Evolutionary conservation across 2,113 vertebrate genomes (phyloP).

Genomic region (Eulemur rufifrons): DNA sequence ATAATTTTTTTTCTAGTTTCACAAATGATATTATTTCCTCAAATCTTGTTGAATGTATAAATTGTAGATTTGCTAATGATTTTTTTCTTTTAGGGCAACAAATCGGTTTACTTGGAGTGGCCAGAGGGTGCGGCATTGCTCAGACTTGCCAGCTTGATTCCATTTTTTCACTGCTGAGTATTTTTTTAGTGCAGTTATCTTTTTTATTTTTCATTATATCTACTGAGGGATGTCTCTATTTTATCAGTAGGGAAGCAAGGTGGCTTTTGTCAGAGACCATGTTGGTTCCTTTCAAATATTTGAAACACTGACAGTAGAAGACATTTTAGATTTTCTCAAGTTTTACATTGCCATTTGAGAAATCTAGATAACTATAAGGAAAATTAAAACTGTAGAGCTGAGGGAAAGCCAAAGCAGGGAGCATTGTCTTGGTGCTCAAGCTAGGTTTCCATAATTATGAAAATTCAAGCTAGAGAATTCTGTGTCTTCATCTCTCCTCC

Average conservation of each 20-base stretch:
- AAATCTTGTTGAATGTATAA: background rate
- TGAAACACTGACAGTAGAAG: background rate
- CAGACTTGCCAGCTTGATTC: background rate
- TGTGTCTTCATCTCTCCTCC: background rate
- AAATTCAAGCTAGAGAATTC: background rate
- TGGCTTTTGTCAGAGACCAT: background rate
- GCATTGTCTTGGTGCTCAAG: background rate
- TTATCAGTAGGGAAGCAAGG: background rate
- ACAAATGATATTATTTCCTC: background rate
- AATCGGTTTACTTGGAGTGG: background rate
- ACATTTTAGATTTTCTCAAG: background rate
- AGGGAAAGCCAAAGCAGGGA: background rate
- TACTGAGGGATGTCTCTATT: background rate
- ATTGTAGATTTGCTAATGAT: background rate
- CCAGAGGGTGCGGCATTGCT: background rate
- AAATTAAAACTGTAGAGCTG: background rate
- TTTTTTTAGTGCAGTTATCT: background rate
- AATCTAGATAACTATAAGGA: background rate
- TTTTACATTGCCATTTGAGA: conserved; percentile 15
- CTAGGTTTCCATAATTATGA: background rate
- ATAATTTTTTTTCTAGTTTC: background rate
- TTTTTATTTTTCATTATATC: background rate
- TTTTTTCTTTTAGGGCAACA: background rate
- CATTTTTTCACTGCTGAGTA: background rate
- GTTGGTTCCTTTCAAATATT: background rate